These are phyloP conservation scores for Clytia hemisphaerica DNA, from an alignment of 30 jellyfish, hydroid and myxozoan genomes.

Conservation along the genomic window DNA sequence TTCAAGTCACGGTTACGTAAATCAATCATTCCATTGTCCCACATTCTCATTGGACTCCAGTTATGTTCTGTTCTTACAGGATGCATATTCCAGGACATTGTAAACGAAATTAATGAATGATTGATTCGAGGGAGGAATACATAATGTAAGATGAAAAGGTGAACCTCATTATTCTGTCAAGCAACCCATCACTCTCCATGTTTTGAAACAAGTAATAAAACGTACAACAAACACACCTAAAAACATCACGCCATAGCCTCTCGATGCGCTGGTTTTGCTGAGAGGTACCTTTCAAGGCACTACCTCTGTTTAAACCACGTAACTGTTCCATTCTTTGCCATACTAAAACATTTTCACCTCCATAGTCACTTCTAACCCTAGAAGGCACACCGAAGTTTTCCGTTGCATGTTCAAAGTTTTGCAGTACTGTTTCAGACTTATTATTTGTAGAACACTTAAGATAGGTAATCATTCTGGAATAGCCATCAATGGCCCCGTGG, in stretches of 20 bases:
- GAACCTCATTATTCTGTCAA: conserved; percentile 22
- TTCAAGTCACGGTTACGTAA: conserved; percentile 9
- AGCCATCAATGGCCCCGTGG: conserved; percentile 24
- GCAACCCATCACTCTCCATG: conserved; percentile 20
- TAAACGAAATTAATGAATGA: conserved; percentile 1
- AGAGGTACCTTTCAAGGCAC: conserved; percentile 13
- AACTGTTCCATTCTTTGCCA: conserved; percentile 1
- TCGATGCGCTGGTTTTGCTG: conserved; percentile 18
- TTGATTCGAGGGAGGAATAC: conserved; percentile 15
- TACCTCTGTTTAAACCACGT: conserved; percentile 15
- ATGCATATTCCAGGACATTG: conserved; percentile 8
- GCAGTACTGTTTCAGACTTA: conserved; percentile 15
- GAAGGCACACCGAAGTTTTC: too few species aligned
- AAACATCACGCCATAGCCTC: conserved; percentile 30
- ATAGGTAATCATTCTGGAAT: background rate
- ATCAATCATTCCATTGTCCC: conserved; percentile 32
- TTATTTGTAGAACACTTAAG: conserved; percentile 14
- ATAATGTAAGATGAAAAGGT: conserved; percentile 6
- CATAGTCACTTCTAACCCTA: conserved; percentile 25
- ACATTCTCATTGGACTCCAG: conserved; percentile 19
- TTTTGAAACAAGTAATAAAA: conserved; percentile 17
- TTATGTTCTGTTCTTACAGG: conserved; percentile 26
- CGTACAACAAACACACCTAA: conserved; percentile 7
- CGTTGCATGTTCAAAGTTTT: background rate
- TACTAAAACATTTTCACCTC: conserved; percentile 17